These are phyloP conservation scores for Drosophila quadrilineata DNA, from an alignment of 1,140 invertebrate species.

Conservation along the genomic window DNA sequence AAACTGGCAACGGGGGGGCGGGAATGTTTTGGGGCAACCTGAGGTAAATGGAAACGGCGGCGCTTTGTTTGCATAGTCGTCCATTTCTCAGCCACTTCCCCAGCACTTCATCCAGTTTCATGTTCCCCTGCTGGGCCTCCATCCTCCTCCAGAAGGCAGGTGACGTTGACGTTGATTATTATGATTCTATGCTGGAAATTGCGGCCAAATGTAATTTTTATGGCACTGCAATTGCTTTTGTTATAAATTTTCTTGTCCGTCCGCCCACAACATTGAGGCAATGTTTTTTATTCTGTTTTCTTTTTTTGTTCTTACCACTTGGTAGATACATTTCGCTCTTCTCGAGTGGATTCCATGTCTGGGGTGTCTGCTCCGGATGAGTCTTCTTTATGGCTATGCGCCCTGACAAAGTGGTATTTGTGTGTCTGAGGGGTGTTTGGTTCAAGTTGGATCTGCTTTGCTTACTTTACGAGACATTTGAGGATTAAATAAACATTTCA, in stretches of 20 bases:
- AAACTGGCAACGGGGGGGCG: conserved; percentile 7
- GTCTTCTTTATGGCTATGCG: conserved; percentile 20
- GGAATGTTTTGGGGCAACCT: too few species aligned
- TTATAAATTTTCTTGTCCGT: conserved; percentile 62
- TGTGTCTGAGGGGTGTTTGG: conserved; percentile 28
- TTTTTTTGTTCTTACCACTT: too few species aligned
- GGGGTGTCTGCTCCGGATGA: neutral
- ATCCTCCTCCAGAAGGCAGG: conserved; percentile 40
- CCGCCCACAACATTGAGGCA: conserved; percentile 46
- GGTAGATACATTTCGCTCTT: too few species aligned
- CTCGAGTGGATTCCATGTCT: neutral
- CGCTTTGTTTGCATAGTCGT: conserved; percentile 49
- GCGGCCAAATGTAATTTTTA: conserved; percentile 69
- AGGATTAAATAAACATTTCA: conserved; percentile 25
- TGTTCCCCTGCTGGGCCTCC: neutral
- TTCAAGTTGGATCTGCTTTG: conserved; percentile 27
- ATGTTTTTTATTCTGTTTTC: too few species aligned
- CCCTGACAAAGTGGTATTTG: too few species aligned
- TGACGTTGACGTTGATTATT: conserved; percentile 63
- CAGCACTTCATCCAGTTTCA: conserved; percentile 1
- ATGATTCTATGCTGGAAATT: conserved; percentile 44
- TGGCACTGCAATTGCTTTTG: conserved; percentile 66
- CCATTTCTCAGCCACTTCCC: too few species aligned
- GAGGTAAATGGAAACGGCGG: neutral
- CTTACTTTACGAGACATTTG: conserved; percentile 27